These are phyloP conservation scores for Eulacestoma nigropectus DNA, from an alignment of 2,113 vertebrate genomes.

Conservation along the genomic window DNA sequence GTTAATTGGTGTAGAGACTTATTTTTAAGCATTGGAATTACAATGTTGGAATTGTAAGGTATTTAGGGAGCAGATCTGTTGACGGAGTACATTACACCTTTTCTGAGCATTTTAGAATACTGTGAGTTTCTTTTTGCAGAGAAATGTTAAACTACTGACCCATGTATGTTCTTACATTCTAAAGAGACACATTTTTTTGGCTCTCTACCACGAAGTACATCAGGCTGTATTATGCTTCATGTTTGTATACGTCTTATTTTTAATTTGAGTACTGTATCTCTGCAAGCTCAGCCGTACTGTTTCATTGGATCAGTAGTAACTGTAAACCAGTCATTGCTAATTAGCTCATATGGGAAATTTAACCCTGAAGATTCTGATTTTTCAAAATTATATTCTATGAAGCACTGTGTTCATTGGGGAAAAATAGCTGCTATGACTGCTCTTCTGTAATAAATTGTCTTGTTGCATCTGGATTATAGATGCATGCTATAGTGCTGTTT, in stretches of 20 bases:
- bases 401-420: background rate
- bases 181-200: background rate
- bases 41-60: background rate
- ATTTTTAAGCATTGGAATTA: background rate
- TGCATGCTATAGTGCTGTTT: background rate
- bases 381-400: background rate
- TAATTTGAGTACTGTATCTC: background rate
- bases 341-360: background rate
- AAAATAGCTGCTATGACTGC: background rate
- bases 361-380: background rate
- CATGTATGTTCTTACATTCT: background rate
- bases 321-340: background rate
- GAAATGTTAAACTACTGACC: background rate
- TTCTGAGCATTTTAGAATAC: background rate
- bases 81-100: rapidly evolving
- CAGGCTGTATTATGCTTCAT: background rate
- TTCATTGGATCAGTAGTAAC: background rate
- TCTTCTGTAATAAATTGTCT: background rate
- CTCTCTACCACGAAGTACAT: background rate
- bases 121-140: background rate
- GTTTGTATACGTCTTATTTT: background rate
- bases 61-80: background rate
- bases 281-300: background rate
- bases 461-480: background rate
- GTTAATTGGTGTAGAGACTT: background rate